Conservation (phyloP, 2,113 vertebrate genomes). For the Platysteira castanea region DNA sequence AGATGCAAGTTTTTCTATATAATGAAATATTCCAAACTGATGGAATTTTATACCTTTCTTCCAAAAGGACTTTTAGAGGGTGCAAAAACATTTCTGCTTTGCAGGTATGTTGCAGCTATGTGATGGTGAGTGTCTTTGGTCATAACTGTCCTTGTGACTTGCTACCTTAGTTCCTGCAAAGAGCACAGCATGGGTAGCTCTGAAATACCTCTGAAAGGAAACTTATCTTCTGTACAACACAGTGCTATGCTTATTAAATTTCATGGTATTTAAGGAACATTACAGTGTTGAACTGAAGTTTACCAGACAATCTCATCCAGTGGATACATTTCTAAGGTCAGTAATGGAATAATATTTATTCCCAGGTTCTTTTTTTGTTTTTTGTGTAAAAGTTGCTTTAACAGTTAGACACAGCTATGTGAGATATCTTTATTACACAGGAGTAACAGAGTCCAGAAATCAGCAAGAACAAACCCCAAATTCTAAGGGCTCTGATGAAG, state of each 20-base stretch:
- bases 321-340: background rate
- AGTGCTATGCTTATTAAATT: background rate
- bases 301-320: background rate
- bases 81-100: background rate
- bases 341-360: background rate
- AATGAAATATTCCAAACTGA: background rate
- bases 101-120: background rate
- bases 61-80: background rate
- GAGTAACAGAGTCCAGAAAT: background rate
- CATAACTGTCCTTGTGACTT: background rate
- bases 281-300: background rate
- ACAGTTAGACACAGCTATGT: background rate
- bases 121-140: background rate
- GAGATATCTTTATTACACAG: background rate
- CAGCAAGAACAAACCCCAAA: background rate
- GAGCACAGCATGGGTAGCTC: rapidly evolving
- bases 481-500: background rate
- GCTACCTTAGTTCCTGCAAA: background rate
- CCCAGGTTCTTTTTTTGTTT: background rate
- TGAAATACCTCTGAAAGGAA: background rate
- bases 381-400: background rate
- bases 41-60: background rate
- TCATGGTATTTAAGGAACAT: background rate
- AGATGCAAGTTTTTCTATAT: background rate
- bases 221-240: background rate